Evolutionary conservation across 2,113 vertebrate genomes (phyloP).

Genomic region (Crotalus horridus): DNA sequence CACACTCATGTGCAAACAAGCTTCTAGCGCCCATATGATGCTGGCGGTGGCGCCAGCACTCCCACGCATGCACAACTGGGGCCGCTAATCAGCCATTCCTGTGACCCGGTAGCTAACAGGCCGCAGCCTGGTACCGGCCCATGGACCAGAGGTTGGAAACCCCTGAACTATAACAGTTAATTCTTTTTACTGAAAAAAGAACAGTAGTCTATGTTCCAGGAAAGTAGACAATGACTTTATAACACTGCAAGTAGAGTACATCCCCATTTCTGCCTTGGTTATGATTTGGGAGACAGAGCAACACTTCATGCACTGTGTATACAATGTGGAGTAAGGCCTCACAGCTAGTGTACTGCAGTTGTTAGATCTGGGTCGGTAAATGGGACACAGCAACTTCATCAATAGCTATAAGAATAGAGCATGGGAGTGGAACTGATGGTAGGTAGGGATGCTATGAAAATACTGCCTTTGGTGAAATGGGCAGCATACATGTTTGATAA

Average conservation of each 20-base stretch:
- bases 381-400: not conserved
- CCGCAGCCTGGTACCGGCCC: too few species aligned
- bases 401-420: not conserved
- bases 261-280: not conserved
- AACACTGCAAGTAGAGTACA: not conserved
- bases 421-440: not conserved
- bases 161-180: not conserved
- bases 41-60: too few species aligned
- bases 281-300: not conserved
- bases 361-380: not conserved
- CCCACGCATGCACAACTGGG: too few species aligned
- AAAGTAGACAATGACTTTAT: not conserved
- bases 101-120: too few species aligned
- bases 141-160: too few species aligned
- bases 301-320: not conserved
- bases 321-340: not conserved
- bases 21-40: too few species aligned
- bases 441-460: not conserved
- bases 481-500: not conserved
- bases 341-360: not conserved
- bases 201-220: not conserved
- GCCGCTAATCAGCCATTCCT: too few species aligned
- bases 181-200: not conserved
- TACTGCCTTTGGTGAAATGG: not conserved
- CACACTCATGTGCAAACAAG: too few species aligned